Evolutionary conservation across 2,888 invertebrate genomes (phyloP).

Genomic region (Agrotis clavis): DNA sequence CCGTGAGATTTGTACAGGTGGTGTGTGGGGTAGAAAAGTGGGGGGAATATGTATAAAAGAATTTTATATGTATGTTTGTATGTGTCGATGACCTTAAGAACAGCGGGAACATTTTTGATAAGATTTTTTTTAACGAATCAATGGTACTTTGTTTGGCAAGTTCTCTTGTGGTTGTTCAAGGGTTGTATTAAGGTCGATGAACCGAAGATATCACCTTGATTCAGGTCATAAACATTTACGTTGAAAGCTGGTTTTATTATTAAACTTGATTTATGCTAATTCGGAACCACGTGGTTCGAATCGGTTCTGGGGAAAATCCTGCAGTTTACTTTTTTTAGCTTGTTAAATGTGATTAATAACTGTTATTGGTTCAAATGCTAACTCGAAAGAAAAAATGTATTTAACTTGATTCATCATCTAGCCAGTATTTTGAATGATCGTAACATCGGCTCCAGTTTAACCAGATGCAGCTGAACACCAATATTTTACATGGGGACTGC

Average conservation of each 20-base stretch:
- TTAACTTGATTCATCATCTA: too few species aligned
- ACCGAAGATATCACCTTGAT: conserved; percentile 44
- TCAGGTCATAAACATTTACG: conserved; percentile 11
- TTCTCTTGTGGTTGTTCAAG: conserved; percentile 6
- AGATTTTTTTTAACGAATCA: conserved; percentile 30
- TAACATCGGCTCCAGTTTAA: too few species aligned
- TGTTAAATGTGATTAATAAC: background rate
- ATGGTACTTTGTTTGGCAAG: conserved; percentile 27
- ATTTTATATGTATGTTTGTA: conserved; percentile 60
- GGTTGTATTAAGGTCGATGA: conserved; percentile 35
- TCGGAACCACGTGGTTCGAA: background rate
- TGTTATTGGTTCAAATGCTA: background rate
- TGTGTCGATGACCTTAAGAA: conserved; percentile 63
- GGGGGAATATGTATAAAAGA: conserved; percentile 59
- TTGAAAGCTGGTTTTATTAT: conserved; percentile 6
- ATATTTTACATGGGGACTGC: too few species aligned
- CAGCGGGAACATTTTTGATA: conserved; percentile 52
- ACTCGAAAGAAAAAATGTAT: too few species aligned
- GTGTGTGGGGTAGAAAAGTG: conserved; percentile 61
- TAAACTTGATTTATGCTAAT: conserved; percentile 22
- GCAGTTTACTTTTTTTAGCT: background rate
- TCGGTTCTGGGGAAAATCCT: background rate
- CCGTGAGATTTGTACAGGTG: conserved; percentile 71
- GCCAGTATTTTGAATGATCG: too few species aligned
- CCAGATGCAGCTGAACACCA: too few species aligned